Percentiles rank a stretch among this genome's conserved stretches.
Conservation (phyloP, 2,888 invertebrate species). For the Ecliptopera silaceata region DNA sequence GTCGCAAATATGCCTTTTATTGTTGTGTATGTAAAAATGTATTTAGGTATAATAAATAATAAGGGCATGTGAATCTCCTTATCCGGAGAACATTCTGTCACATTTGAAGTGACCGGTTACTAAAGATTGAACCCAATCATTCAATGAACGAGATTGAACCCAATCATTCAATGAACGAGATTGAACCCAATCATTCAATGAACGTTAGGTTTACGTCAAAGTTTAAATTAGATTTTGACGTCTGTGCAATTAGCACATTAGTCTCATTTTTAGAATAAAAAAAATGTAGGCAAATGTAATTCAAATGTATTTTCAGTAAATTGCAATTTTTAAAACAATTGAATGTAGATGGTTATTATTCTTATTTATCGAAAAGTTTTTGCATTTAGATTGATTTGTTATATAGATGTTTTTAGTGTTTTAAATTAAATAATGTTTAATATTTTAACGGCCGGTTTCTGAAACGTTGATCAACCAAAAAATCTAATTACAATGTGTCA, state of each 20-base stretch:
- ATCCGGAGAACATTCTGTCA: background rate
- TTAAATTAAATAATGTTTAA: constrained; percentile 36
- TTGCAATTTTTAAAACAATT: constrained; percentile 7
- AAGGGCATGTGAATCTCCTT: constrained; percentile 57
- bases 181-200: background rate
- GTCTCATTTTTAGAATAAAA: too few species aligned
- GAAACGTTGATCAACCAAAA: too few species aligned
- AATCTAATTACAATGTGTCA: too few species aligned
- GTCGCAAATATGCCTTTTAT: constrained; percentile 69
- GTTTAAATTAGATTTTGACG: too few species aligned
- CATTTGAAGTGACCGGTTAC: too few species aligned
- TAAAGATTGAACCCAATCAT: background rate
- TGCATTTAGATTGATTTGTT: constrained; percentile 52
- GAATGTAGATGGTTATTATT: constrained; percentile 26
- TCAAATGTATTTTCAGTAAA: background rate
- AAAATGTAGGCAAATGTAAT: constrained; percentile 6
- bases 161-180: background rate
- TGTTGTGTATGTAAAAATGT: constrained; percentile 55
- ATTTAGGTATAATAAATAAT: constrained; percentile 47
- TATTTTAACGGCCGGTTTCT: constrained; percentile 38
- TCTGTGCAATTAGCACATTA: too few species aligned
- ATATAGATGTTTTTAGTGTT: constrained; percentile 41
- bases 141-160: background rate
- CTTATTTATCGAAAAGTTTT: constrained; percentile 36
- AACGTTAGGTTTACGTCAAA: background rate